Percentiles rank a stretch among this genome's conserved stretches.
phyloP scores from a whole-genome alignment of 2,888 invertebrate species.

The Xestia rhomboidea region DNA sequence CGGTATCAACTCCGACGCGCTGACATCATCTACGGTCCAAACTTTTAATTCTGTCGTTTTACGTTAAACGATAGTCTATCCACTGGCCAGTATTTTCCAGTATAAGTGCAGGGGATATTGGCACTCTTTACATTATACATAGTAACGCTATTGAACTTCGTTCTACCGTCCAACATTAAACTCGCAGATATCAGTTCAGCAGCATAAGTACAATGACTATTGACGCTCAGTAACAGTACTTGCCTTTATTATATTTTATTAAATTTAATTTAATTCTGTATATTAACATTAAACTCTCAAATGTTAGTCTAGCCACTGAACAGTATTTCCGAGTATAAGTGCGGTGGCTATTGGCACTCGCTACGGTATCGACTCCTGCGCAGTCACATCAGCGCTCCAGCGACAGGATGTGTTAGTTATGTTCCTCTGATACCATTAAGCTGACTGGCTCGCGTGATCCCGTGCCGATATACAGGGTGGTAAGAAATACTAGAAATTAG shows the following conservation, averaged over 20 bases:
- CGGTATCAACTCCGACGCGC: too few relatives aligned
- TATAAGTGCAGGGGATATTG: neutral
- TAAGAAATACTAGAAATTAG: neutral
- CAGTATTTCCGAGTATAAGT: slow-evolving; percentile 24
- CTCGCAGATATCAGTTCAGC: neutral
- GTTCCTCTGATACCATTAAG: slow-evolving; percentile 78
- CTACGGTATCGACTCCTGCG: slow-evolving; percentile 41
- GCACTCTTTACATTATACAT: neutral
- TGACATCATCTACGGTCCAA: neutral
- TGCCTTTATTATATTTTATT: too few relatives aligned
- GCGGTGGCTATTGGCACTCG: slow-evolving; percentile 42
- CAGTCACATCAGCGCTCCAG: slow-evolving; percentile 63
- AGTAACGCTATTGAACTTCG: neutral
- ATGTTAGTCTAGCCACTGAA: slow-evolving; percentile 1
- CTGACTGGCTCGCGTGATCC: slow-evolving; percentile 78
- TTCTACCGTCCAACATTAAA: neutral
- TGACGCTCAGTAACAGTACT: neutral
- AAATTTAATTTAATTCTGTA: neutral
- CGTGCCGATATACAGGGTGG: slow-evolving; percentile 68
- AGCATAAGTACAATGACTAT: neutral
- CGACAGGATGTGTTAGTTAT: slow-evolving; percentile 83
- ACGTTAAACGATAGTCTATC: neutral
- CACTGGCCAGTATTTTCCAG: neutral
- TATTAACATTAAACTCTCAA: slow-evolving; percentile 1
- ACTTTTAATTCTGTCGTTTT: neutral